Evolutionary conservation across 1,140 invertebrate genomes (phyloP).

Genomic region (Medauroidea extradentata): DNA sequence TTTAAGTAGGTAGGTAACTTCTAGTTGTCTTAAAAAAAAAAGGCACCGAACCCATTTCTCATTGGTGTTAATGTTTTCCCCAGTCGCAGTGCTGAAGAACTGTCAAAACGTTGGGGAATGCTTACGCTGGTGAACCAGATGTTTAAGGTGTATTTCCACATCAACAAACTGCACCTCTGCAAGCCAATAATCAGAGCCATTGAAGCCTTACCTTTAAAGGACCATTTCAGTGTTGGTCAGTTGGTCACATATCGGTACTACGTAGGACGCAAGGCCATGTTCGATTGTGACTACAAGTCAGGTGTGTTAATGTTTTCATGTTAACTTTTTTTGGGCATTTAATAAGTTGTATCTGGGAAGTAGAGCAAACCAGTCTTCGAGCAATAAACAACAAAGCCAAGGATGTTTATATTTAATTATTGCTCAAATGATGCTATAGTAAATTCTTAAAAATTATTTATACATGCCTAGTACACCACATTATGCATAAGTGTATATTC

Average conservation of each 20-base stretch:
- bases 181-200: constrained; percentile 96
- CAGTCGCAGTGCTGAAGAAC: constrained; percentile 72
- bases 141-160: constrained; percentile 96
- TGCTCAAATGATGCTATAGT: too few relatives aligned
- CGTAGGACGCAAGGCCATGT: constrained; percentile 95
- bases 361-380: background rate
- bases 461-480: too few relatives aligned
- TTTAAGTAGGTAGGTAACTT: too few relatives aligned
- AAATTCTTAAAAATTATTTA: too few relatives aligned
- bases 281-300: constrained; percentile 91
- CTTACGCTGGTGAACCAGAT: constrained; percentile 93
- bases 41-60: too few relatives aligned
- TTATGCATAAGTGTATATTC: too few relatives aligned
- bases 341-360: too few relatives aligned
- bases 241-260: constrained; percentile 96
- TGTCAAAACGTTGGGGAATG: constrained; percentile 95
- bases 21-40: too few relatives aligned
- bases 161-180: constrained; percentile 95
- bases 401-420: constrained; percentile 29
- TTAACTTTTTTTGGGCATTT: too few relatives aligned
- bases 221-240: constrained; percentile 79
- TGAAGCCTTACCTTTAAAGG: constrained; percentile 84
- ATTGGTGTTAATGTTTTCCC: too few relatives aligned
- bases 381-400: background rate
- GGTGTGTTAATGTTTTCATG: too few relatives aligned